Base-by-base conservation (phyloP, 2,888 invertebrate species). In the Malthinus seriepunctatus region DNA sequence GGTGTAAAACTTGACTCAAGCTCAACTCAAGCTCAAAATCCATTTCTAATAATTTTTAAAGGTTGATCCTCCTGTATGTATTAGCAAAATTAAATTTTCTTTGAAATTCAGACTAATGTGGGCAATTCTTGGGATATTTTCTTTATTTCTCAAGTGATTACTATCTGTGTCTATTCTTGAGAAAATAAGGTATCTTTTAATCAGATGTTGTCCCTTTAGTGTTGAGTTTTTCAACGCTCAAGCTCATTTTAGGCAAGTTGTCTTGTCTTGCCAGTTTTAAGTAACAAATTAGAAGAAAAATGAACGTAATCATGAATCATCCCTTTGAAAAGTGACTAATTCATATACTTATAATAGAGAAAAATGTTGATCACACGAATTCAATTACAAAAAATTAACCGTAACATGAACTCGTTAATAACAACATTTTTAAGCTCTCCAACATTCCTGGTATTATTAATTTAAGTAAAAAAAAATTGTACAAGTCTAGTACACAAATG, bases 231-330 rank as follows among this genome's bases (percentile, higher is more conserved):
- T 2, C 5, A 23, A 23, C 23, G 23, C 2, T 23, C 23, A 23
- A 23, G 3, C 23, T 5, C 23, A n/a, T 23, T 23, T 2, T 23
- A 23, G 5, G 5, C 3, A 23, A 23, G 23, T 23, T 23, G 2
- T 23, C 53, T 59, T 39, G 54, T 54, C 53, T 34, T 46, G 38
- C 4, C 4, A 23, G 23, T 50, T 23, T 23, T 2, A 23, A 23
- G 2, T 23, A 23, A 23, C 5, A 23, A 23, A 23, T 23, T 23
- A 5, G 2, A 3, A 23, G 31, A 53, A 11, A 46, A 38, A 23
- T 59, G 47, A 42, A 42, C 57, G 51, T 53, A 50, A 53, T 39
- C 33, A 51, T 59, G 59, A 59, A 46, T 59, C 59, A 59, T 45
- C 58, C 50, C 53, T 45, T 34, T 35, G 23, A 23, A 23, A 23